Evolutionary conservation across 1,140 invertebrate species (phyloP).

Genomic region (Zaprionus lachaisei): DNA sequence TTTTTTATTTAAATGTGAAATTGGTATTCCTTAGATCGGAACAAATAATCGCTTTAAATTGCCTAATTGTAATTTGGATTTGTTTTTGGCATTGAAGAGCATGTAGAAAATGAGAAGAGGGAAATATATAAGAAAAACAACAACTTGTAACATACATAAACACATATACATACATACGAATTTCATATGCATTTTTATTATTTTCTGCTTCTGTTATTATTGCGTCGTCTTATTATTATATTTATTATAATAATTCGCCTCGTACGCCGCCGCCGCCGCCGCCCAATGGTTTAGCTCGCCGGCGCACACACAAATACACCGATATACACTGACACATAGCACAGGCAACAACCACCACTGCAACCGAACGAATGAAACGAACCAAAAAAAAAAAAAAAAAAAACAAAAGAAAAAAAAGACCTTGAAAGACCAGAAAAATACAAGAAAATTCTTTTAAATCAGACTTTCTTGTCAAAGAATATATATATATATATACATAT

Average conservation of each 20-base stretch:
- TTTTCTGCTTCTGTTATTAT: background rate
- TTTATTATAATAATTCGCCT: background rate
- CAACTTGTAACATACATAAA: slow-evolving; percentile 26
- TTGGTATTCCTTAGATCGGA: slow-evolving; percentile 41
- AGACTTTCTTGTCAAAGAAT: background rate
- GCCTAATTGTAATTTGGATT: slow-evolving; percentile 32
- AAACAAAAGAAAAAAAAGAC: background rate
- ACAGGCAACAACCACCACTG: slow-evolving; percentile 77
- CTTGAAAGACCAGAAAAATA: slow-evolving; percentile 6
- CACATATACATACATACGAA: slow-evolving; percentile 15
- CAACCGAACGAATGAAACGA: slow-evolving; percentile 64
- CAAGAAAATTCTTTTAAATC: slow-evolving; percentile 7
- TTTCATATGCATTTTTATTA: slow-evolving; percentile 1
- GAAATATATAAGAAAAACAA: slow-evolving; percentile 13
- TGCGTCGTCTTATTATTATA: background rate
- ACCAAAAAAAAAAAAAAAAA: slow-evolving; percentile 26
- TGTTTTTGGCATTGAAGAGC: slow-evolving; percentile 14
- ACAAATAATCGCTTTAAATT: slow-evolving; percentile 27
- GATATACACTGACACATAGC: slow-evolving; percentile 45
- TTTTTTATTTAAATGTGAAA: slow-evolving; percentile 6
- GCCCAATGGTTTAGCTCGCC: slow-evolving; percentile 21
- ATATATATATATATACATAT: no score
- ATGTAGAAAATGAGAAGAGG: slow-evolving; percentile 18
- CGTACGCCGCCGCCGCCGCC: background rate
- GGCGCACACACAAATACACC: slow-evolving; percentile 4